A percentile compares a stretch with the other conserved stretches of the same genome.
Evolutionary conservation across 1,140 invertebrate species (phyloP).

Genomic region (Caenorhabditis latens): DNA sequence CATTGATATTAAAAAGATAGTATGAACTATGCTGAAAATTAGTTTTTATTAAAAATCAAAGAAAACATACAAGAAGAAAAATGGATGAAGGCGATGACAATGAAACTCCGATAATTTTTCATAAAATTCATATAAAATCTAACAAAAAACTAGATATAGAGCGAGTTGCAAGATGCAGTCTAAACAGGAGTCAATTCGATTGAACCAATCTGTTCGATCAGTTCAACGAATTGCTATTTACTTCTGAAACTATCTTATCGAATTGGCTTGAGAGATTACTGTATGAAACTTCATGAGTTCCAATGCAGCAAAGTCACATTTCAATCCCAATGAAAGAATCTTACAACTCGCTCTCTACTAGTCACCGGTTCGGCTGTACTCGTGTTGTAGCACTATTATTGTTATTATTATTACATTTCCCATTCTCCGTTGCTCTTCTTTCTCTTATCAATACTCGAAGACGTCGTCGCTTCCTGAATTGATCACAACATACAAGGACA

Average conservation of each 20-base stretch:
- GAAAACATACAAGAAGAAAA: background rate
- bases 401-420: slow-evolving; percentile 38
- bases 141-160: background rate
- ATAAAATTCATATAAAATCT: background rate
- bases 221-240: no score
- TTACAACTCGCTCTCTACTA: slow-evolving; percentile 63
- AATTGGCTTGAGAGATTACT: no score
- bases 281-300: background rate
- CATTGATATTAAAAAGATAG: no score
- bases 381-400: background rate
- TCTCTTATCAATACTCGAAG: slow-evolving; percentile 37
- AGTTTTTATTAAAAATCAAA: no score
- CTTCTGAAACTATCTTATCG: no score
- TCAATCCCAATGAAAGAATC: background rate
- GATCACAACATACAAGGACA: slow-evolving; percentile 58
- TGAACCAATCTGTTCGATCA: no score
- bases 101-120: no score
- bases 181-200: no score
- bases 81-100: background rate
- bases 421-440: slow-evolving; percentile 26
- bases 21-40: no score
- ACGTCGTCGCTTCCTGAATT: slow-evolving; percentile 54
- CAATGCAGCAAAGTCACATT: background rate
- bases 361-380: slow-evolving; percentile 51
- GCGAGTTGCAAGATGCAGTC: background rate